Conservation (phyloP, 2,113 vertebrate species). For the Typhlomys cinereus region DNA sequence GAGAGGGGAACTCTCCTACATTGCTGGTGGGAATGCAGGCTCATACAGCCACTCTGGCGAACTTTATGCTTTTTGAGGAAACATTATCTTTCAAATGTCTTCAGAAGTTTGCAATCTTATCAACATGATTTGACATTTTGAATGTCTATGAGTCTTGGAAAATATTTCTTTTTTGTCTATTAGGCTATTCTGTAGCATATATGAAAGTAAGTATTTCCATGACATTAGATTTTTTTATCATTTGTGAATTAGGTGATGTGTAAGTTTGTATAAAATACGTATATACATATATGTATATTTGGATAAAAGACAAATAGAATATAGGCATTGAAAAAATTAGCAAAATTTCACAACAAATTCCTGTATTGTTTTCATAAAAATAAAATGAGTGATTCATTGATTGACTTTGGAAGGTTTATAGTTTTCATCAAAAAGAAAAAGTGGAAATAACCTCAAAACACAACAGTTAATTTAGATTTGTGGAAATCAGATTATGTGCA, state of each 20-base stretch:
- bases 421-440: background rate
- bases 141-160: background rate
- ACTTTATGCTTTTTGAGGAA: background rate
- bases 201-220: background rate
- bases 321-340: background rate
- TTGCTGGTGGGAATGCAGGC: no score
- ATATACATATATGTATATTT: background rate
- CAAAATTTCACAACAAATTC: background rate
- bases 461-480: conserved; percentile 26
- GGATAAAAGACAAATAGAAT: background rate
- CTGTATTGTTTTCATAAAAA: background rate
- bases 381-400: background rate
- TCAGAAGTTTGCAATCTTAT: background rate
- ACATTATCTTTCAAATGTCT: background rate
- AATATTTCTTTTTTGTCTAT: background rate
- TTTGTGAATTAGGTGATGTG: background rate
- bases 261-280: background rate
- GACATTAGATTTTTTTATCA: background rate
- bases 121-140: fast-evolving
- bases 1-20: no score
- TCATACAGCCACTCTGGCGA: no score
- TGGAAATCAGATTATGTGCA: background rate
- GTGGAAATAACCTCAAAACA: background rate
- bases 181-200: background rate
- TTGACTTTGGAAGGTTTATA: background rate